These are phyloP conservation scores for Drosophila burlai DNA, from an alignment of 1,140 invertebrate genomes.

Conservation along the genomic window DNA sequence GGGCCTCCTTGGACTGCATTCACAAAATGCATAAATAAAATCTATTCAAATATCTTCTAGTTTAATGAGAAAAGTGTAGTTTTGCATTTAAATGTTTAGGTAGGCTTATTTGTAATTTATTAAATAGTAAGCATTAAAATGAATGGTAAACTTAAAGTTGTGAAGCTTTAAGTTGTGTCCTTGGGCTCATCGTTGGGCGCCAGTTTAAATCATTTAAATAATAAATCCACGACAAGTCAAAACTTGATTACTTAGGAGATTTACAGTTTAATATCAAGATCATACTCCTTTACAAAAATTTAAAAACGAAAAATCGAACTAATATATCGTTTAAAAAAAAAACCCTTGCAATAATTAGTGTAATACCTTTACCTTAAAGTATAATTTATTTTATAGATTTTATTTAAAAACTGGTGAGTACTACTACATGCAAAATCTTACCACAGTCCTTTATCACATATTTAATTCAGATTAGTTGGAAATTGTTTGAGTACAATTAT, in stretches of 20 bases:
- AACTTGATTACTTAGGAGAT: too few relatives aligned
- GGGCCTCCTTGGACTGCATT: not conserved
- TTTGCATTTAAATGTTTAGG: conserved; percentile 7
- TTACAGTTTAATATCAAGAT: not conserved
- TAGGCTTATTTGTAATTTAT: not conserved
- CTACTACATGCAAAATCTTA: too few relatives aligned
- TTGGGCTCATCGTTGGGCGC: too few relatives aligned
- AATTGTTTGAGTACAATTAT: not conserved
- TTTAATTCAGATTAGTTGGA: not conserved
- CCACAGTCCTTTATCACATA: too few relatives aligned
- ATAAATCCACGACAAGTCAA: too few relatives aligned
- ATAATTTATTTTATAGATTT: not conserved
- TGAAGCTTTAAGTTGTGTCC: too few relatives aligned
- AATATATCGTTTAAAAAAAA: not conserved
- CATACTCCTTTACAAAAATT: not conserved
- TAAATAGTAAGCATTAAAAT: too few relatives aligned
- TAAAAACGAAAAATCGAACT: too few relatives aligned
- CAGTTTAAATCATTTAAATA: too few relatives aligned
- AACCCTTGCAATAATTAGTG: not conserved
- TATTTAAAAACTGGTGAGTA: not conserved
- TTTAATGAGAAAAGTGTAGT: not conserved
- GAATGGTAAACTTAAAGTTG: too few relatives aligned
- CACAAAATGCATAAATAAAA: conserved; percentile 16
- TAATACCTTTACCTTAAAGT: not conserved
- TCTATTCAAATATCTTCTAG: conserved; percentile 6